Conservation (phyloP, 2,888 invertebrate species). For the Coelinius sp. region DNA sequence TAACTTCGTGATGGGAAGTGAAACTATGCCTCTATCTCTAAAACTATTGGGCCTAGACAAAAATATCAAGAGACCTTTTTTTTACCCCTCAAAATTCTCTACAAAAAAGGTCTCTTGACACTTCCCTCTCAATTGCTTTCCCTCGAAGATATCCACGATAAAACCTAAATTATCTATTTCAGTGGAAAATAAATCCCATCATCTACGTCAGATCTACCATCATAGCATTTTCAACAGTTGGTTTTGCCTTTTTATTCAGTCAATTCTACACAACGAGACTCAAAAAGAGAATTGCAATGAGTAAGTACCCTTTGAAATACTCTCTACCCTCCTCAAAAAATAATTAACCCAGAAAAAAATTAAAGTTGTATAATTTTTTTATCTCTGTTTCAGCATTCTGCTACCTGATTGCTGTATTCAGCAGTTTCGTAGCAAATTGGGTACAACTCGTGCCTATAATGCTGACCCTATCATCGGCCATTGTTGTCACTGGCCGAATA, state of each 20-base stretch:
- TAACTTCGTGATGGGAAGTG: too few species aligned
- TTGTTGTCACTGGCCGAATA: slow-evolving; percentile 63
- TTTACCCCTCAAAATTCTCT: not conserved
- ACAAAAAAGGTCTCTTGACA: not conserved
- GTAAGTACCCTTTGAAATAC: slow-evolving; percentile 56
- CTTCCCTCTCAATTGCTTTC: slow-evolving; percentile 26
- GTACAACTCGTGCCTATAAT: slow-evolving; percentile 61
- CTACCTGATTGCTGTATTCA: slow-evolving; percentile 57
- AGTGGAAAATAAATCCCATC: slow-evolving; percentile 59
- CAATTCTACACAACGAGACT: slow-evolving; percentile 50
- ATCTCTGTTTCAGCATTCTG: slow-evolving; percentile 51
- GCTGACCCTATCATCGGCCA: slow-evolving; percentile 58
- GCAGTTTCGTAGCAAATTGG: slow-evolving; percentile 65
- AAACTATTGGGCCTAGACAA: too few species aligned
- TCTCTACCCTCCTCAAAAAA: not conserved
- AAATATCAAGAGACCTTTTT: too few species aligned
- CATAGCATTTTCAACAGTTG: slow-evolving; percentile 63
- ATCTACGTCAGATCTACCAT: slow-evolving; percentile 64
- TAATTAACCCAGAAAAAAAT: not conserved
- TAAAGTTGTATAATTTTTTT: slow-evolving; percentile 7
- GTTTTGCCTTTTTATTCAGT: slow-evolving; percentile 57
- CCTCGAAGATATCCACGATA: slow-evolving; percentile 16
- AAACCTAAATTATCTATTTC: slow-evolving; percentile 44
- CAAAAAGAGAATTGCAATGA: slow-evolving; percentile 54
- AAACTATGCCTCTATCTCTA: too few species aligned